Conservation (phyloP, 2,888 invertebrate species). For the Amblyjoppa proteus region DNA sequence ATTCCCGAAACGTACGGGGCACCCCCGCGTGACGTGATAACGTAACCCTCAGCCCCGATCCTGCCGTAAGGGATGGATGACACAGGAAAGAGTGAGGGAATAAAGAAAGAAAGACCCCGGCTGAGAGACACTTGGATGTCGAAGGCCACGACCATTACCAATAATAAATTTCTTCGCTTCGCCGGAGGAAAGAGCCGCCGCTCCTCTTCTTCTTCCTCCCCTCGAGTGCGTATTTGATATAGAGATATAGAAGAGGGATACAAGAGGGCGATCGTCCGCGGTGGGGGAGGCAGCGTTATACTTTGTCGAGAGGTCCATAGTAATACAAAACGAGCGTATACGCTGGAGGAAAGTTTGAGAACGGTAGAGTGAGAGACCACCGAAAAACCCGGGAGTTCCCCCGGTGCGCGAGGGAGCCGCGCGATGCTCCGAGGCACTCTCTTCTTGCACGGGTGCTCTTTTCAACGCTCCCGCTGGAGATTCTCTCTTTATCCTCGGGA, state of each 20-base stretch:
- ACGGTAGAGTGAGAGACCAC: conserved; percentile 11
- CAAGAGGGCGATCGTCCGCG: conserved; percentile 26
- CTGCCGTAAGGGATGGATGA: conserved; percentile 47
- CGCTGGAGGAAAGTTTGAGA: conserved; percentile 30
- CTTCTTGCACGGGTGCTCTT: conserved; percentile 62
- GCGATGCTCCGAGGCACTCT: conserved; percentile 35
- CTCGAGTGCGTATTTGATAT: conserved; percentile 68
- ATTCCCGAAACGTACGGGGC: conserved; percentile 70
- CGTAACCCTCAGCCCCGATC: conserved; percentile 62
- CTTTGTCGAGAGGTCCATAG: conserved; percentile 46
- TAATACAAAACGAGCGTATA: conserved; percentile 42
- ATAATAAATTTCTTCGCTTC: conserved; percentile 71
- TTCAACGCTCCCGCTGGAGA: conserved; percentile 52
- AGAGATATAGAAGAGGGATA: conserved; percentile 64
- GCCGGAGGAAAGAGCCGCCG: conserved; percentile 65
- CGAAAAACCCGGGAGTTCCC: conserved; percentile 37
- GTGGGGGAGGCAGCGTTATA: conserved; percentile 44
- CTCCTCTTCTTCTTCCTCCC: conserved; percentile 11
- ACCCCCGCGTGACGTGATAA: conserved; percentile 73
- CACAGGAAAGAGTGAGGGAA: conserved; percentile 44
- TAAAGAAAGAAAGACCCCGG: conserved; percentile 50
- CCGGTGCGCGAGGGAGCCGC: conserved; percentile 5
- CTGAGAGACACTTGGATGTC: conserved; percentile 69
- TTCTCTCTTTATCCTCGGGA: conserved; percentile 41
- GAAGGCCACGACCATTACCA: conserved; percentile 71